Conservation (phyloP, 2,113 vertebrate genomes). For the Cyprinodon brontotheroides region DNA sequence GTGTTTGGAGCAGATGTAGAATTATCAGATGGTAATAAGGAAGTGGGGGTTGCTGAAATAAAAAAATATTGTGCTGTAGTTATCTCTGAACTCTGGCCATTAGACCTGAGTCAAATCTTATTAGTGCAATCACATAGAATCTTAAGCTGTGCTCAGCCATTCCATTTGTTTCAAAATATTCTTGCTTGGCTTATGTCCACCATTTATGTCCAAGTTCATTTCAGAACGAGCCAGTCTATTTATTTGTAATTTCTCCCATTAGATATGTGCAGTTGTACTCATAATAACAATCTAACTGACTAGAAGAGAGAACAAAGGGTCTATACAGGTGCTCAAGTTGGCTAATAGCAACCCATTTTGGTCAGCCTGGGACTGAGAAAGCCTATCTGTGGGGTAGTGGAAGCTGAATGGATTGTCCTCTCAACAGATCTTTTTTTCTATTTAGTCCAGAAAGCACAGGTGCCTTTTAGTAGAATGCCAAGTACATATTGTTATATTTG, state of each 20-base stretch:
- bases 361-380: slow-evolving; percentile 59
- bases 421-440: slow-evolving; percentile 57
- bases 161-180: slow-evolving; percentile 52
- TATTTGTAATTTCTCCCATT: slow-evolving; percentile 72
- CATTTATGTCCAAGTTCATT: slow-evolving; percentile 67
- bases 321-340: slow-evolving; percentile 64
- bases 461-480: slow-evolving; percentile 44
- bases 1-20: slow-evolving; percentile 8
- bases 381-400: slow-evolving; percentile 65
- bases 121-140: slow-evolving; percentile 45
- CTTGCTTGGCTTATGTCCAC: slow-evolving; percentile 56
- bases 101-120: slow-evolving; percentile 37
- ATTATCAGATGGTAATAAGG: slow-evolving; percentile 8
- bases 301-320: slow-evolving; percentile 58
- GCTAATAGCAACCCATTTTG: slow-evolving; percentile 69
- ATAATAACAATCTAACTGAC: slow-evolving; percentile 72
- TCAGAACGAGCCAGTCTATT: slow-evolving; percentile 58
- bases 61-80: slow-evolving; percentile 33
- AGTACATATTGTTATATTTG: slow-evolving; percentile 9
- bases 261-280: slow-evolving; percentile 63
- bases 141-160: slow-evolving; percentile 38
- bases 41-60: not conserved
- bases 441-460: slow-evolving; percentile 44
- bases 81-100: slow-evolving; percentile 38
- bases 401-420: slow-evolving; percentile 63